Percentiles rank a stretch among this genome's conserved stretches.
Evolutionary conservation across 1,140 invertebrate genomes (phyloP).

Genomic region (Melipona quadrifasciata): DNA sequence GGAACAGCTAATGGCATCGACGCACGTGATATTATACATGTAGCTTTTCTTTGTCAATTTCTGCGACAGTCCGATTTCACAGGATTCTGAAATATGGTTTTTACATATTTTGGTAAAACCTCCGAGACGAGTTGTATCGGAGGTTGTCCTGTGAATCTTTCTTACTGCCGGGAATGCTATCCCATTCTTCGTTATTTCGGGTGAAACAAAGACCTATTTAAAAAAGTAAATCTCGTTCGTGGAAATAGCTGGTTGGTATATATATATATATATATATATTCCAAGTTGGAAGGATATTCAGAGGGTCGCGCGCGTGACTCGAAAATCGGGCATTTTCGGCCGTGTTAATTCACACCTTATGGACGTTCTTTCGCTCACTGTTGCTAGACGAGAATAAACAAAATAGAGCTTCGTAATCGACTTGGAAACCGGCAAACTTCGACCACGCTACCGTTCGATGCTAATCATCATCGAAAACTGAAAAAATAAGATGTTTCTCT

Average conservation of each 20-base stretch:
- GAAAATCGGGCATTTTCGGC: constrained; percentile 70
- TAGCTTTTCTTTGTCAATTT: background rate
- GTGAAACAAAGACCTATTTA: background rate
- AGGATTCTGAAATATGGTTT: too few relatives aligned
- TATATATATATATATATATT: too few relatives aligned
- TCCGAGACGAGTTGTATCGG: background rate
- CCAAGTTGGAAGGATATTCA: background rate
- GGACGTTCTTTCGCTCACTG: constrained; percentile 58
- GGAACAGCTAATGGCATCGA: constrained; percentile 49
- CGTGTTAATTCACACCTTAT: constrained; percentile 76
- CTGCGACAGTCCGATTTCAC: background rate
- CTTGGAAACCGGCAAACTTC: constrained; percentile 33
- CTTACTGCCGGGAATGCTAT: background rate
- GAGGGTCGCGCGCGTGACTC: background rate
- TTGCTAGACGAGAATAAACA: constrained; percentile 39
- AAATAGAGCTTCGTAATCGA: constrained; percentile 55
- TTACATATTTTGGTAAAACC: background rate
- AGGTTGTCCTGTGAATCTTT: background rate
- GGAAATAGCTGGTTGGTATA: background rate
- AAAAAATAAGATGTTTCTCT: constrained; percentile 74
- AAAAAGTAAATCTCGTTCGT: background rate
- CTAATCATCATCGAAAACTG: constrained; percentile 79
- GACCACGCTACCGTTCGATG: constrained; percentile 66
- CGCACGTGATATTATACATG: constrained; percentile 35
- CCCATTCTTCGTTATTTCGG: background rate